A percentile compares a stretch with the other conserved stretches of the same genome.
Evolutionary conservation across 2,113 vertebrate genomes (phyloP).

Genomic region (Macroglossus sobrinus): DNA sequence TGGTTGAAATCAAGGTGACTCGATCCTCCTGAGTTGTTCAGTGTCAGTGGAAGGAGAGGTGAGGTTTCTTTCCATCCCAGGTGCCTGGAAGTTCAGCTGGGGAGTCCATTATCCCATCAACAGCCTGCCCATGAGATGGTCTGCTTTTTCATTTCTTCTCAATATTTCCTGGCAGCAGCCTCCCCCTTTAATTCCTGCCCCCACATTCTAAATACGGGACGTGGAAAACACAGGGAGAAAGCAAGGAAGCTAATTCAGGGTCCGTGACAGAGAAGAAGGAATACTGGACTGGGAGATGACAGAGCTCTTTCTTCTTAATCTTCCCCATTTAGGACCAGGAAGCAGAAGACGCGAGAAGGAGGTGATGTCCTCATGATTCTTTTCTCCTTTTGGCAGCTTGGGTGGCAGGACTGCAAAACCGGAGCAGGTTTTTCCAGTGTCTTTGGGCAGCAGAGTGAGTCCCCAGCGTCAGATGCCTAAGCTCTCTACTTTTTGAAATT

Average conservation of each 20-base stretch:
- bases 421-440: slow-evolving; percentile 5
- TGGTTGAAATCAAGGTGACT: neutral
- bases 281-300: neutral
- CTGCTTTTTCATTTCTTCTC: neutral
- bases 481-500: neutral
- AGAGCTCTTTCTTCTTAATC: neutral
- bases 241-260: neutral
- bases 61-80: neutral
- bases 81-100: neutral
- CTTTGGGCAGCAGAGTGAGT: neutral
- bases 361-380: neutral
- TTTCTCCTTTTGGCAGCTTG: neutral
- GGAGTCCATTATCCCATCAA: neutral
- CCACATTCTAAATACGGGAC: neutral
- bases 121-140: neutral
- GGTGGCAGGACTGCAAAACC: neutral
- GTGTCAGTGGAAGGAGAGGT: neutral
- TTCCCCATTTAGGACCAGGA: neutral
- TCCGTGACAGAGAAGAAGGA: accelerated
- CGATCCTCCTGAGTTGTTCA: neutral
- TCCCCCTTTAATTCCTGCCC: neutral
- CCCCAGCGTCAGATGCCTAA: neutral
- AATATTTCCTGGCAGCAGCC: neutral
- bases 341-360: neutral
- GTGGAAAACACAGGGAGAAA: neutral